These are phyloP conservation scores for Lobophora halterata DNA, from an alignment of 2,888 invertebrate genomes.

Conservation along the genomic window DNA sequence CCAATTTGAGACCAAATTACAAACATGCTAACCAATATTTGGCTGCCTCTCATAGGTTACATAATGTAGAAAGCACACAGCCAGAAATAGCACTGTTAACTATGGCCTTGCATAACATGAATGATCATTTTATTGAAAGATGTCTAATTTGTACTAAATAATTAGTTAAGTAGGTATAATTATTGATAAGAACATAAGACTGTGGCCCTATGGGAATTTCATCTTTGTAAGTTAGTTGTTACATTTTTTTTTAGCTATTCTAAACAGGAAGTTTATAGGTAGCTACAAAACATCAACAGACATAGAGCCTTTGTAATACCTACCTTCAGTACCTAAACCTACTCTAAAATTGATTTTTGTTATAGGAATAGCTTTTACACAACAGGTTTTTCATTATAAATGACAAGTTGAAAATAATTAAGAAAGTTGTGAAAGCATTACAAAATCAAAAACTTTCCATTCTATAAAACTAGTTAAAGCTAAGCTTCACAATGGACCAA, in stretches of 20 bases:
- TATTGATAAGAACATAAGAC: too few species aligned
- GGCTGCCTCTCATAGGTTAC: slow-evolving; percentile 15
- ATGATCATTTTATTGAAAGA: slow-evolving; percentile 5
- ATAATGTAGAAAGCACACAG: slow-evolving; percentile 25
- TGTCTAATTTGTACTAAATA: too few species aligned
- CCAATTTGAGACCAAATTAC: slow-evolving; percentile 3
- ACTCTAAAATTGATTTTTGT: too few species aligned
- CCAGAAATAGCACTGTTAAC: slow-evolving; percentile 25
- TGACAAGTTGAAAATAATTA: slow-evolving; percentile 38
- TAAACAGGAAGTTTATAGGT: too few species aligned
- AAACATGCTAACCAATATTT: slow-evolving; percentile 13
- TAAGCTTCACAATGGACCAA: slow-evolving; percentile 21
- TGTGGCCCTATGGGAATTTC: too few species aligned
- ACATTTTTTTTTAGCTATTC: too few species aligned
- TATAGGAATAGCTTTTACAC: background rate
- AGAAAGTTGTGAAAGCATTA: slow-evolving; percentile 72
- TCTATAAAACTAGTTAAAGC: slow-evolving; percentile 29
- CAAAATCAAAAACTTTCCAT: slow-evolving; percentile 50
- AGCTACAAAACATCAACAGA: too few species aligned
- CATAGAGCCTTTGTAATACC: too few species aligned
- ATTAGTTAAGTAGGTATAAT: too few species aligned
- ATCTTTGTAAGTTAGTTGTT: too few species aligned
- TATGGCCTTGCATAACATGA: slow-evolving; percentile 22
- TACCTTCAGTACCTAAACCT: too few species aligned
- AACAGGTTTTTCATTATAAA: background rate